These are phyloP conservation scores for Acanthococcus lagerstroemiae DNA, from an alignment of 2,888 invertebrate species.

Conservation along the genomic window DNA sequence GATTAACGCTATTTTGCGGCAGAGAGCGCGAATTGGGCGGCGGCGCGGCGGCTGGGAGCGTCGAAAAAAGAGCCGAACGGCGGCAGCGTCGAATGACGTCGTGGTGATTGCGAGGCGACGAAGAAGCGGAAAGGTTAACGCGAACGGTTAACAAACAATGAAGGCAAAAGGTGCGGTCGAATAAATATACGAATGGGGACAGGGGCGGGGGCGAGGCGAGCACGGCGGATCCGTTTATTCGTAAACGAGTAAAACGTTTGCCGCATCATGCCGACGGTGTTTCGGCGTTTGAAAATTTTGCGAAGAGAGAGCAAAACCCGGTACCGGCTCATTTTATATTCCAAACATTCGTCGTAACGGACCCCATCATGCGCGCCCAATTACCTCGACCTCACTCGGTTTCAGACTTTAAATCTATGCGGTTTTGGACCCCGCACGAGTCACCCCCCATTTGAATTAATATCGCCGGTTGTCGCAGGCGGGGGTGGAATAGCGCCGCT, in stretches of 20 bases:
- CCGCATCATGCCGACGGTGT: conserved; percentile 20
- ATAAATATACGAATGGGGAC: background rate
- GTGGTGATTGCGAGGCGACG: conserved; percentile 14
- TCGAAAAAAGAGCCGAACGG: background rate
- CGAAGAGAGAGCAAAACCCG: conserved; percentile 9
- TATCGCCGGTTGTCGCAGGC: background rate
- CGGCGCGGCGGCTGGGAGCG: background rate
- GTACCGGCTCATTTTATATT: conserved; percentile 24
- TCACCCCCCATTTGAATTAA: conserved; percentile 18
- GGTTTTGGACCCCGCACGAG: conserved; percentile 19
- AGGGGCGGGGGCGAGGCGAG: background rate
- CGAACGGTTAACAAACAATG: conserved; percentile 28
- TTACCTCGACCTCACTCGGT: conserved; percentile 19
- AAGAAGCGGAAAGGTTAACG: conserved; percentile 10
- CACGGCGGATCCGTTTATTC: conserved; percentile 2
- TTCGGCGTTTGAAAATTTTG: conserved; percentile 22
- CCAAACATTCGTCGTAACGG: conserved; percentile 28
- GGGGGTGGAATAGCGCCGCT: too few relatives aligned
- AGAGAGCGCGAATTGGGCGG: background rate
- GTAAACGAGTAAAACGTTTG: conserved; percentile 20
- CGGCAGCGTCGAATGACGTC: background rate
- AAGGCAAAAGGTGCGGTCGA: background rate
- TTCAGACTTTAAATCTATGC: conserved; percentile 25
- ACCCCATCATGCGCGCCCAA: conserved; percentile 29
- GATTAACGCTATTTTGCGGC: conserved; percentile 4